Conservation (phyloP, 2,113 vertebrate species). For the Emydura subglobosa region DNA sequence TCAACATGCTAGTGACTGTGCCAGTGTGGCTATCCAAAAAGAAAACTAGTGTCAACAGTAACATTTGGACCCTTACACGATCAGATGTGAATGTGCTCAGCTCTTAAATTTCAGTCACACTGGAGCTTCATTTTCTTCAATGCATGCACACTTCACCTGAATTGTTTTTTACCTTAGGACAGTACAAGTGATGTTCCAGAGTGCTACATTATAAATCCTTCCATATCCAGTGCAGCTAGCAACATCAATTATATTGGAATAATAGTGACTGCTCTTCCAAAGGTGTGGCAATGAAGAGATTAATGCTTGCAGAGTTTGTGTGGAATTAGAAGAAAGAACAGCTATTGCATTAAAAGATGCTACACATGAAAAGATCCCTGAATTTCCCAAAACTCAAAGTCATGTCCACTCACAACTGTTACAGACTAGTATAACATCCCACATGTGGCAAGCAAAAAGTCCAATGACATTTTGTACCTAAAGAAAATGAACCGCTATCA, state of each 20-base stretch:
- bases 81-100: constrained; percentile 63
- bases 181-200: neutral
- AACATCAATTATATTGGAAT: neutral
- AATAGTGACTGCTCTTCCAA: neutral
- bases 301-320: constrained; percentile 17
- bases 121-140: constrained; percentile 59
- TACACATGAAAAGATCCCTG: neutral
- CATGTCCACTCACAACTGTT: constrained; percentile 1
- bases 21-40: constrained; percentile 69
- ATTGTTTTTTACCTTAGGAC: constrained; percentile 1
- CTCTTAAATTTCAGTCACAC: constrained; percentile 66
- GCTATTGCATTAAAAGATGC: neutral
- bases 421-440: neutral
- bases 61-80: constrained; percentile 49
- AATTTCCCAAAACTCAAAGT: neutral
- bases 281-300: neutral
- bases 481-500: neutral
- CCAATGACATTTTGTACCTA: neutral
- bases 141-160: constrained; percentile 2
- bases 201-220: constrained; percentile 6
- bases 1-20: constrained; percentile 53
- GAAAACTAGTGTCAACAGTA: constrained; percentile 69
- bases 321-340: constrained; percentile 1
- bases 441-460: constrained; percentile 14
- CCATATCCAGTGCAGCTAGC: neutral